Percentiles rank a stretch among this genome's conserved stretches.
phyloP scores from a whole-genome alignment of 92 coral and sea anemone species.

The Epizoanthus fatuus region DNA sequence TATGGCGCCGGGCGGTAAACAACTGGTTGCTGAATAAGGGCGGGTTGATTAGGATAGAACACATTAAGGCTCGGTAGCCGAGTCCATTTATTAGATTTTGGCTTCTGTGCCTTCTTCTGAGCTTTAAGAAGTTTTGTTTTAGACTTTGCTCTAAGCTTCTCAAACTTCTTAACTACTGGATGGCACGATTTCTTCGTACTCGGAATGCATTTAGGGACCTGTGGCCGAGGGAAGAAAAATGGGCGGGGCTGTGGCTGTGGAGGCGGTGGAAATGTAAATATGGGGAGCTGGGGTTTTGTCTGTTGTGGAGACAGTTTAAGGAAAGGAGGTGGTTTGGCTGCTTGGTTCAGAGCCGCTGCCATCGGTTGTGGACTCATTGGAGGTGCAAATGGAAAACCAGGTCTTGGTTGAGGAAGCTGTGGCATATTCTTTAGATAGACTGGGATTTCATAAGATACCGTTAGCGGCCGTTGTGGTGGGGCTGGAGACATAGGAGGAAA shows the following conservation, averaged over 20 bases:
- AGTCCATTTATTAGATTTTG: neutral
- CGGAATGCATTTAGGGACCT: slow-evolving; percentile 39
- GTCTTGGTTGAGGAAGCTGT: neutral
- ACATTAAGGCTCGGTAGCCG: slow-evolving; percentile 2
- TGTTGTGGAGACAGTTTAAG: slow-evolving; percentile 21
- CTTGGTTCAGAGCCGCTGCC: slow-evolving; percentile 10
- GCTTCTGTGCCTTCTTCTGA: slow-evolving; percentile 14
- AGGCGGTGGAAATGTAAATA: neutral
- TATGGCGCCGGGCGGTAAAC: slow-evolving; percentile 14
- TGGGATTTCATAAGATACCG: slow-evolving; percentile 11
- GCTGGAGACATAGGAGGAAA: neutral
- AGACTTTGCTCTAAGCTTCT: slow-evolving; percentile 29
- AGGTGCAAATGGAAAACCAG: slow-evolving; percentile 9
- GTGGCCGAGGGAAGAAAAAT: slow-evolving; percentile 21
- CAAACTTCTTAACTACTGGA: slow-evolving; percentile 35
- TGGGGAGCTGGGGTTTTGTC: slow-evolving; percentile 17
- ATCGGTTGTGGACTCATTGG: neutral
- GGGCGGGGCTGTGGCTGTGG: slow-evolving; percentile 27
- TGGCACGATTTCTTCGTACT: slow-evolving; percentile 41
- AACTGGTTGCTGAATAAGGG: slow-evolving; percentile 25
- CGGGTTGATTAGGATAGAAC: slow-evolving; percentile 34
- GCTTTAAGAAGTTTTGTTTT: slow-evolving; percentile 18
- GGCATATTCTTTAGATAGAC: neutral
- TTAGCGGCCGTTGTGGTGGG: neutral
- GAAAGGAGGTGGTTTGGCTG: slow-evolving; percentile 36